phyloP scores from a whole-genome alignment of 1,140 invertebrate genomes.

The Zaprionus vittiger region DNA sequence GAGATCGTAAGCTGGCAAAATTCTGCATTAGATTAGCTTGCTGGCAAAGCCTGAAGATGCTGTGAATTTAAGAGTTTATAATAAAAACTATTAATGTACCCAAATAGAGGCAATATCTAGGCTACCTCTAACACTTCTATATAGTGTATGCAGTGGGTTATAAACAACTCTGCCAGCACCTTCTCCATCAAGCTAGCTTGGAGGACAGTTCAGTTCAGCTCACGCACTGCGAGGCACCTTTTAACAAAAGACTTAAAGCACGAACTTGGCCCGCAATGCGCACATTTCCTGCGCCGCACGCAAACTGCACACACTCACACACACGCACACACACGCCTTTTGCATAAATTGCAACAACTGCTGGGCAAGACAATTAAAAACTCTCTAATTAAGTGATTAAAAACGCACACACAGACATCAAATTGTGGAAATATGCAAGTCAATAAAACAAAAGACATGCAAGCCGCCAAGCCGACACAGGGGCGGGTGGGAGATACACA shows the following conservation, averaged over 20 bases:
- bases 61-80: no score
- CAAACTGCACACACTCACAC: conserved; percentile 17
- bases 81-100: no score
- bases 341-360: conserved; percentile 68
- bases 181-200: not conserved
- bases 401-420: conserved; percentile 65
- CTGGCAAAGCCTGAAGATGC: no score
- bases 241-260: conserved; percentile 77
- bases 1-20: no score
- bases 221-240: conserved; percentile 22
- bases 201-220: not conserved
- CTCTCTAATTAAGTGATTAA: conserved; percentile 81
- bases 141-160: not conserved
- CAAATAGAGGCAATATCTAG: no score
- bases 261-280: conserved; percentile 55
- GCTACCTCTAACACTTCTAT: no score
- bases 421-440: conserved; percentile 69
- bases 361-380: conserved; percentile 68
- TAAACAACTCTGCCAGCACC: not conserved
- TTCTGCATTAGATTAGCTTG: not conserved
- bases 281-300: conserved; percentile 58
- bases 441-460: conserved; percentile 64
- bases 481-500: conserved; percentile 4
- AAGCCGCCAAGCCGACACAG: conserved; percentile 34
- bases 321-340: conserved; percentile 37